Evolutionary conservation across 2,888 invertebrate genomes (phyloP).

Genomic region (Slavum lentiscoides): DNA sequence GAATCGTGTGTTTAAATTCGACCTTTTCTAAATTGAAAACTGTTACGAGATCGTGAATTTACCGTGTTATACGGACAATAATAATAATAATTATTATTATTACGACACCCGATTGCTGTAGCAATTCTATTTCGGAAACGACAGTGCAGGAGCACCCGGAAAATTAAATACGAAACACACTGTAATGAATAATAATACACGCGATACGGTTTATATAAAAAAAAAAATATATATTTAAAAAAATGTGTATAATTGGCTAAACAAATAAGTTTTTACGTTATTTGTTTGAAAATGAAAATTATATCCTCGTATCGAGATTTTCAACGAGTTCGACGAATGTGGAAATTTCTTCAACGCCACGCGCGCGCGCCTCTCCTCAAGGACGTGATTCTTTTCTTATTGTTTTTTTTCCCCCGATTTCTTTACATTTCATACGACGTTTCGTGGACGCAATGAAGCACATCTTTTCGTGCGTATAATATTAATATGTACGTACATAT

Average conservation of each 20-base stretch:
- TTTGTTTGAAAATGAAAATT: background rate
- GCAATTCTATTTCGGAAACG: no score
- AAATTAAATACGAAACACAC: no score
- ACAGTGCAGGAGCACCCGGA: no score
- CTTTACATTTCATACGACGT: conserved; percentile 17
- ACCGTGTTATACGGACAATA: background rate
- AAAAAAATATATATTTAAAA: background rate
- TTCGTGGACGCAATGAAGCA: conserved; percentile 32
- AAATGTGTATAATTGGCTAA: background rate
- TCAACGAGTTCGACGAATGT: conserved; percentile 24
- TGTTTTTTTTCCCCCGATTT: conserved; percentile 12
- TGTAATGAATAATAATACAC: no score
- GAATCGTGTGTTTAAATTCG: background rate
- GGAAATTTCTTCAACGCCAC: conserved; percentile 19
- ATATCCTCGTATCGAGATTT: background rate
- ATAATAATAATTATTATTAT: background rate
- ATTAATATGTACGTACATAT: no score
- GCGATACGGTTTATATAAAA: no score
- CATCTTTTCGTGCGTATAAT: conserved; percentile 11
- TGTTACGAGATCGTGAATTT: background rate
- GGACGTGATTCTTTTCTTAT: conserved; percentile 23
- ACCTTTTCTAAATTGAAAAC: conserved; percentile 3
- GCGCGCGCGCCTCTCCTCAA: conserved; percentile 27
- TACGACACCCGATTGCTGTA: background rate
- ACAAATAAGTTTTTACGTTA: background rate